These are phyloP conservation scores for Intellagama lesueurii DNA, from an alignment of 2,797 vertebrate genomes.

Conservation along the genomic window DNA sequence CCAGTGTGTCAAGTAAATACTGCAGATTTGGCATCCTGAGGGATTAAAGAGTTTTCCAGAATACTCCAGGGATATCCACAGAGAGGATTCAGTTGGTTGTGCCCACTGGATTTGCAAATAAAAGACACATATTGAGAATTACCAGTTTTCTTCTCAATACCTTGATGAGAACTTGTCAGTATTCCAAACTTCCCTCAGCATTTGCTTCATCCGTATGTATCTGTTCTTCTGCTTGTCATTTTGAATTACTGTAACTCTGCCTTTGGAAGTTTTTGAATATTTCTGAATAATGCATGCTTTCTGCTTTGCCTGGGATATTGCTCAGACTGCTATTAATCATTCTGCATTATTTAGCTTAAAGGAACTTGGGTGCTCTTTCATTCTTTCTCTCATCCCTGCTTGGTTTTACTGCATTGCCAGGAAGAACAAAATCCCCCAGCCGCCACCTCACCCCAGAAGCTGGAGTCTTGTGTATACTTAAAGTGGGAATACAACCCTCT, in stretches of 20 bases:
- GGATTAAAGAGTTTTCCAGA: neutral
- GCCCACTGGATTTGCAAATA: constrained; percentile 3
- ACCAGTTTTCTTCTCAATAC: neutral
- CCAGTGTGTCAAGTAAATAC: neutral
- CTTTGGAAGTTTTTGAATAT: constrained; percentile 19
- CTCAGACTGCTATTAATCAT: constrained; percentile 23
- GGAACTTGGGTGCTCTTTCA: neutral
- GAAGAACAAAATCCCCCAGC: neutral
- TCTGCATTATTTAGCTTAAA: constrained; percentile 20
- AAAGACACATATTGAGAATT: neutral
- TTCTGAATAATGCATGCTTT: constrained; percentile 37
- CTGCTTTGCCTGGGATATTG: neutral
- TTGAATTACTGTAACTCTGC: constrained; percentile 25
- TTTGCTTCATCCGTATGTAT: constrained; percentile 15
- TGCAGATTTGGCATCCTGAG: neutral
- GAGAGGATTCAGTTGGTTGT: neutral
- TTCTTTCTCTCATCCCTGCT: neutral
- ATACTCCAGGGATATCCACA: neutral
- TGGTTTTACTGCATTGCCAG: neutral
- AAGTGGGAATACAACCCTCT: too few relatives aligned
- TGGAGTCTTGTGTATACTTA: too few relatives aligned
- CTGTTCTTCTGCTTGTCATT: constrained; percentile 32
- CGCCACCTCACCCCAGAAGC: too few relatives aligned
- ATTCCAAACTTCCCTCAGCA: neutral
- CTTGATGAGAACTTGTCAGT: neutral